Percentiles rank a stretch among this genome's conserved stretches.
These are phyloP conservation scores for Microplitis deprimator DNA, from an alignment of 2,888 invertebrate species.

Conservation along the genomic window DNA sequence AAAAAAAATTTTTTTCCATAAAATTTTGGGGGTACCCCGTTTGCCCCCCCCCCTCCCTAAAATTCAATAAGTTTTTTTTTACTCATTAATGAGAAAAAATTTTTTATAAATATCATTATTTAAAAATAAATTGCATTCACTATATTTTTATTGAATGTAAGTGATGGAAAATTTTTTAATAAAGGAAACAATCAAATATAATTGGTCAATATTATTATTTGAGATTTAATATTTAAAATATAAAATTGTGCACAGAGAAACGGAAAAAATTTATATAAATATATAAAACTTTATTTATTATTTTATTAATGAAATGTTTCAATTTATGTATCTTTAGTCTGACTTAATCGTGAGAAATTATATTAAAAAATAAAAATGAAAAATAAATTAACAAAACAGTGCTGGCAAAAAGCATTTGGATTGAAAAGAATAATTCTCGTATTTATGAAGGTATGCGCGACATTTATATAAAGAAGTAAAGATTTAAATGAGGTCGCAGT, in stretches of 20 bases:
- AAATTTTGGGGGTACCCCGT: no score
- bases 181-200: conserved; percentile 29
- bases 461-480: conserved; percentile 1
- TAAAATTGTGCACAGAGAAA: background rate
- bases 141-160: background rate
- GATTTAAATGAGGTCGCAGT: background rate
- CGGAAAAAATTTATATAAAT: background rate
- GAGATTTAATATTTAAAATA: background rate
- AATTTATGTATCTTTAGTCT: background rate
- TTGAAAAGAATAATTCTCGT: background rate
- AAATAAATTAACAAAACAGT: background rate
- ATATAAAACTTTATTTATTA: background rate
- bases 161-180: background rate
- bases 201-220: background rate
- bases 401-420: background rate
- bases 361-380: background rate
- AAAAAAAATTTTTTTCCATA: no score
- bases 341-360: background rate
- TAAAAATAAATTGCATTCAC: background rate
- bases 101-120: background rate
- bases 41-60: no score
- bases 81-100: no score
- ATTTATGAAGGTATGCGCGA: background rate
- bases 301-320: background rate
- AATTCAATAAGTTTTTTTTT: no score